Evolutionary conservation across 1,140 invertebrate species (phyloP).

Genomic region (Aphelinus atriplicis): DNA sequence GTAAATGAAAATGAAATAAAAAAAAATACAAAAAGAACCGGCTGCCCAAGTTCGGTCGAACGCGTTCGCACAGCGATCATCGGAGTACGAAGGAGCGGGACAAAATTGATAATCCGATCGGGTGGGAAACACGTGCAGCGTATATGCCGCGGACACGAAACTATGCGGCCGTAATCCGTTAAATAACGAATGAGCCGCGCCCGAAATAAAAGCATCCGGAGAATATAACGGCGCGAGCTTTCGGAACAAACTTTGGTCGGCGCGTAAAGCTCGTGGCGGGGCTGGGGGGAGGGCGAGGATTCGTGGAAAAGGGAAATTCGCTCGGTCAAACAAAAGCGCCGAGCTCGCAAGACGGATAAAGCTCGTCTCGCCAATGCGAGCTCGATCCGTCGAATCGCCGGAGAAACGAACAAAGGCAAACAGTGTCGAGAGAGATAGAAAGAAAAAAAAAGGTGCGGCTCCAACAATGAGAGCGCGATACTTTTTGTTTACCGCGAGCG

Average conservation of each 20-base stretch:
- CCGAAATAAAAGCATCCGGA: slow-evolving; percentile 21
- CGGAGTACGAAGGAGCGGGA: not conserved
- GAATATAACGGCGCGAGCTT: not conserved
- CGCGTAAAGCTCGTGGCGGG: too few species aligned
- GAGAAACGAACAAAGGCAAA: slow-evolving; percentile 6
- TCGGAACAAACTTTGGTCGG: slow-evolving; percentile 12
- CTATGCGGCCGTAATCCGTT: slow-evolving; percentile 16
- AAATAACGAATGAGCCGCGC: slow-evolving; percentile 26
- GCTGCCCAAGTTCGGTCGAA: too few species aligned
- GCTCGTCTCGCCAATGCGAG: slow-evolving; percentile 6
- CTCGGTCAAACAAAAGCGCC: not conserved
- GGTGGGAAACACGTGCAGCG: not conserved
- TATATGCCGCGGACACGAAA: slow-evolving; percentile 1
- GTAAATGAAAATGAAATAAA: too few species aligned
- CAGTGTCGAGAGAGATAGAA: slow-evolving; percentile 11
- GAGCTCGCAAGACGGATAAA: slow-evolving; percentile 23
- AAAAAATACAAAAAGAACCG: too few species aligned
- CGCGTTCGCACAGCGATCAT: too few species aligned
- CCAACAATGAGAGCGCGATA: not conserved
- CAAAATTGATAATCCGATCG: slow-evolving; percentile 5
- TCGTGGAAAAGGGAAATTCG: too few species aligned
- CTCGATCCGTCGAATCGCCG: slow-evolving; percentile 16
- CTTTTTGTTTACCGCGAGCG: not conserved
- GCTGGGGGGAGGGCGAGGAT: too few species aligned
- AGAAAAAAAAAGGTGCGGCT: slow-evolving; percentile 1